These are phyloP conservation scores for Embiotoca jacksoni DNA, from an alignment of 2,113 vertebrate genomes.

Conservation along the genomic window DNA sequence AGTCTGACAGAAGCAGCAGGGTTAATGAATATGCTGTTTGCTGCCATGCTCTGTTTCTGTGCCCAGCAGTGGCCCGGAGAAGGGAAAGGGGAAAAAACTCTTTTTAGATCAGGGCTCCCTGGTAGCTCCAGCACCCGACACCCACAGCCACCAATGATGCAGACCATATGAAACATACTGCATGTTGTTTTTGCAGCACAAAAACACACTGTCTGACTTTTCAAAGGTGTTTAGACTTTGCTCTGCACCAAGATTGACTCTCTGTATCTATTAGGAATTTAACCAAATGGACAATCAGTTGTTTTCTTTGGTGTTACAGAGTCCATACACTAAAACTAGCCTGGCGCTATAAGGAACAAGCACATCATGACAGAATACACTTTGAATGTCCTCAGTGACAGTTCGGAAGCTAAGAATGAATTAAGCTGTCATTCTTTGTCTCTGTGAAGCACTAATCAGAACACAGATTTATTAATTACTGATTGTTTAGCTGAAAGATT, in stretches of 20 bases:
- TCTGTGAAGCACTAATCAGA: constrained; percentile 63
- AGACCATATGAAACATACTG: constrained; percentile 45
- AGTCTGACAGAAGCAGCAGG: constrained; percentile 54
- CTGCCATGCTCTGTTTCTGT: constrained; percentile 58
- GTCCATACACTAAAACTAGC: constrained; percentile 8
- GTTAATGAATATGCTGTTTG: constrained; percentile 74
- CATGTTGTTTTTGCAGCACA: constrained; percentile 42
- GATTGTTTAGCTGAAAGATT: constrained; percentile 76
- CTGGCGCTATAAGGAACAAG: background rate
- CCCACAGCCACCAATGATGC: constrained; percentile 57
- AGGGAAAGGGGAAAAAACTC: constrained; percentile 22
- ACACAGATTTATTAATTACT: constrained; percentile 72
- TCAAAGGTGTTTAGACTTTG: constrained; percentile 26
- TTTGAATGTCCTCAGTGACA: constrained; percentile 17
- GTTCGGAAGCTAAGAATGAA: constrained; percentile 30
- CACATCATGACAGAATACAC: background rate
- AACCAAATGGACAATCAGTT: constrained; percentile 6
- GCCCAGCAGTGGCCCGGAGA: constrained; percentile 52
- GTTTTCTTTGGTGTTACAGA: constrained; percentile 3
- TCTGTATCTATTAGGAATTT: background rate
- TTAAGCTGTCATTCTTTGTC: constrained; percentile 65
- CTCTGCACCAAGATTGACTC: background rate
- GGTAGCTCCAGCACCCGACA: constrained; percentile 29
- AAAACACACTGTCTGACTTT: constrained; percentile 40
- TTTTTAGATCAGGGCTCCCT: constrained; percentile 58